Evolutionary conservation across 2,797 vertebrate genomes (phyloP), one percentile per base, ranked within the genome.

Genomic region (Prunella strophiata): DNA sequence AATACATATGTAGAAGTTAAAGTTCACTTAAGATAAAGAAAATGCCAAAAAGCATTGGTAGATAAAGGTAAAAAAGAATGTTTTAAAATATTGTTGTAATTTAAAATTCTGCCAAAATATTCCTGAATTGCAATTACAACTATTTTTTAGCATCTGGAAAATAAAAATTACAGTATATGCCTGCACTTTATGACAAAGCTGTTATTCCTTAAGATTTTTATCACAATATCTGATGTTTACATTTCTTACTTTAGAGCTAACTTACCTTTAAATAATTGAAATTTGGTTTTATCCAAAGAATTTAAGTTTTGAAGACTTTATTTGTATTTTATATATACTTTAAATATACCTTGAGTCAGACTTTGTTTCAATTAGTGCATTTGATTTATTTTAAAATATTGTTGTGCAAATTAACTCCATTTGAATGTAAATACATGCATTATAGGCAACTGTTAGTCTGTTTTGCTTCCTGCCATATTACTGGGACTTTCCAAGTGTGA

Each of bases 201-300:
- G 43, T 58, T 78, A 55, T 78, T 93, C 36, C 54, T 61, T 78
- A 88, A 87, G 47, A 55, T 85, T 95, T 93, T 95, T 91, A 74
- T 93, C 29, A 38, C 91, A 30, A 18, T 88, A 74, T 91, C 86
- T 79, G 74, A 81, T 94, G 96, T 97, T 97, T 97, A 96, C 95
- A 95, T 96, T 97, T 97, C 86, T 91, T 96, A 63, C 78, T 96
- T 96, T 92, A 52, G 82, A 95, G 59, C 62, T 97, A 90, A 73
- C 47, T 96, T 97, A 73, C 19, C 80, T 80, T 77, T 85, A 83
- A 82, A 74, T 85, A 71, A 93, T 91, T 65, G 7, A 81, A 79
- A 89, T 55, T 57, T 54, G 15, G 19, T 78, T 62, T 79, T 88
- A 73, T 62, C 23, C 34, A 67, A 52, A 61, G 42, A 91, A 36